Evolutionary conservation across 2,797 vertebrate genomes (phyloP).

Genomic region (Lemur catta): DNA sequence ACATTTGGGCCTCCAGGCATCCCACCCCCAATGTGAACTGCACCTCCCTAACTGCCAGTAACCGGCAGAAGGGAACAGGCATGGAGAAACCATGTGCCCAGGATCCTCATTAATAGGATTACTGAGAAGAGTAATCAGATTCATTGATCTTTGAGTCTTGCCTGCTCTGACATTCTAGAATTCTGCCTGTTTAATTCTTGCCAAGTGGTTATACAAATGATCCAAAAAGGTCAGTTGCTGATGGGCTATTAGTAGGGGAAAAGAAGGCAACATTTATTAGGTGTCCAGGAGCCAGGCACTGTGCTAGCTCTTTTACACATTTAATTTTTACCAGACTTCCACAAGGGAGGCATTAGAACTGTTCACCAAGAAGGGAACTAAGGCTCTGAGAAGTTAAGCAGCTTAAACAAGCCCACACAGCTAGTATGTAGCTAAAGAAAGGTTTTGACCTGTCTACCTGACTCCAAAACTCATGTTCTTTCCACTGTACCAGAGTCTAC

Average conservation of each 20-base stretch:
- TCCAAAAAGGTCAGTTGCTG: not conserved
- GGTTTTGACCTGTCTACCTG: not conserved
- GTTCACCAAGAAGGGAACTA: not conserved
- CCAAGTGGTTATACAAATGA: not conserved
- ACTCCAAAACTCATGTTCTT: not conserved
- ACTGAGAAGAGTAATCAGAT: not conserved
- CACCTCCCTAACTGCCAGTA: not conserved
- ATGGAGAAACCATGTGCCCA: not conserved
- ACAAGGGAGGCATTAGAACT: not conserved
- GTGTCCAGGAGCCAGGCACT: not conserved
- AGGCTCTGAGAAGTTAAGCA: not conserved
- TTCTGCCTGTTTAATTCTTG: not conserved
- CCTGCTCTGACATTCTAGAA: not conserved
- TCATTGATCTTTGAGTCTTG: not conserved
- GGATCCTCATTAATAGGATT: not conserved
- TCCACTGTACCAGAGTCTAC: not conserved
- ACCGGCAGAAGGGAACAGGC: not conserved
- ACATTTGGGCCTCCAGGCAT: not conserved
- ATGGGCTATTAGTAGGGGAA: not conserved
- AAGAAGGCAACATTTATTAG: not conserved
- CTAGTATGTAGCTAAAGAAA: not conserved
- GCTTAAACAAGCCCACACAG: not conserved
- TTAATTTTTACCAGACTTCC: not conserved
- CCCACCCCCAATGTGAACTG: not conserved
- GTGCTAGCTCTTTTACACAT: not conserved